A percentile compares a stretch with the other conserved stretches of the same genome.
phyloP scores from a whole-genome alignment of 2,888 invertebrate genomes.

The Lasiommata megera region DNA sequence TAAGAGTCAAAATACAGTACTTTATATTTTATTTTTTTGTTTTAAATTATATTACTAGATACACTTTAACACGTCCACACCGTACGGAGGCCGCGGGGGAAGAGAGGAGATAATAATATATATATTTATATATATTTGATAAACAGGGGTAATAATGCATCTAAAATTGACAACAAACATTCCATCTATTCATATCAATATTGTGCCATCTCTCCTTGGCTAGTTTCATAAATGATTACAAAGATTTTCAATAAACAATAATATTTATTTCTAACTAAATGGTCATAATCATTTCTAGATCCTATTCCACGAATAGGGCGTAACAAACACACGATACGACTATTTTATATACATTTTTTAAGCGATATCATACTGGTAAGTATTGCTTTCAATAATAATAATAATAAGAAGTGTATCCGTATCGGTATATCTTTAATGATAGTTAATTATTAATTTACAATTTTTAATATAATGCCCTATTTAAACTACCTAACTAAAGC shows the following conservation, averaged over 20 bases:
- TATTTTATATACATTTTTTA: constrained; percentile 43
- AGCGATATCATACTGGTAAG: constrained; percentile 51
- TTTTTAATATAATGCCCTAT: constrained; percentile 22
- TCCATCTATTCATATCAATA: constrained; percentile 13
- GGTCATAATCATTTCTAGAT: constrained; percentile 36
- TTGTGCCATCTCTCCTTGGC: constrained; percentile 13
- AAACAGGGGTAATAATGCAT: constrained; percentile 16
- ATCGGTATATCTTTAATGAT: constrained; percentile 35
- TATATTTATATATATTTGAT: not conserved
- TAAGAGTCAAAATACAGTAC: too few species aligned
- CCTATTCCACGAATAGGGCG: constrained; percentile 50
- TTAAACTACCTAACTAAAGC: constrained; percentile 24
- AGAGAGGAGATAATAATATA: not conserved
- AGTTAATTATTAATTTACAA: constrained; percentile 27
- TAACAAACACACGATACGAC: constrained; percentile 34
- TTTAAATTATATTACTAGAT: too few species aligned
- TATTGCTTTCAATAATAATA: constrained; percentile 54
- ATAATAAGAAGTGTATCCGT: constrained; percentile 34
- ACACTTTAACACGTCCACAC: too few species aligned
- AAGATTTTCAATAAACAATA: constrained; percentile 14
- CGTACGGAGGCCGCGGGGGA: too few species aligned
- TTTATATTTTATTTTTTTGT: too few species aligned
- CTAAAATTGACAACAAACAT: constrained; percentile 26
- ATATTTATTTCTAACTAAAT: constrained; percentile 36
- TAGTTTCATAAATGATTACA: constrained; percentile 1